These are phyloP conservation scores for Oreochromis mossambicus DNA, from an alignment of 2,797 vertebrate genomes.

Conservation along the genomic window DNA sequence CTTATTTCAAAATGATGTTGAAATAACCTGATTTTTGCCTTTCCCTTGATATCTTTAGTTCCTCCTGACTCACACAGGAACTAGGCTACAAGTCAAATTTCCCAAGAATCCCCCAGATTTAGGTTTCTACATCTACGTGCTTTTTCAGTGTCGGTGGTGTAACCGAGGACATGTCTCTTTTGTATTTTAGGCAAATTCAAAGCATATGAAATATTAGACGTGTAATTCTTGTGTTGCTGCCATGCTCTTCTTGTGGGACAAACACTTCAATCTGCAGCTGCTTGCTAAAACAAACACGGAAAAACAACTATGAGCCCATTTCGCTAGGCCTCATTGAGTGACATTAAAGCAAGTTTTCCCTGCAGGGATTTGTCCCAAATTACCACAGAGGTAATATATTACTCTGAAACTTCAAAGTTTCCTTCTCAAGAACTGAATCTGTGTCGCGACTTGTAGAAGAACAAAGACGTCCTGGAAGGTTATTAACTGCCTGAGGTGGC, in stretches of 20 bases:
- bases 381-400: background rate
- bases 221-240: background rate
- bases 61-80: background rate
- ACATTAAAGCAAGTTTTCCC: background rate
- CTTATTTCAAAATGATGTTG: background rate
- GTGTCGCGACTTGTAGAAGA: background rate
- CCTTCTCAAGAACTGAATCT: background rate
- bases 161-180: background rate
- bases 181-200: background rate
- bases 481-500: background rate
- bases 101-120: background rate
- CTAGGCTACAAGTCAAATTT: background rate
- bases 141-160: accelerated
- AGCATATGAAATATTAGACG: background rate
- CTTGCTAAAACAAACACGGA: background rate
- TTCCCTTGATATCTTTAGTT: background rate
- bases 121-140: background rate
- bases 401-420: background rate
- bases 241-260: background rate
- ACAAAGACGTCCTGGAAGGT: background rate
- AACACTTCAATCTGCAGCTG: background rate
- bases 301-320: background rate
- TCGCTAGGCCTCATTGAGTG: background rate
- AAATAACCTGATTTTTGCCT: background rate
- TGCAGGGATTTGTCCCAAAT: background rate